Evolutionary conservation across 1,140 invertebrate species (phyloP), one percentile per base, ranked within the genome.

Genomic region (Trachymyrmex septentrionalis): DNA sequence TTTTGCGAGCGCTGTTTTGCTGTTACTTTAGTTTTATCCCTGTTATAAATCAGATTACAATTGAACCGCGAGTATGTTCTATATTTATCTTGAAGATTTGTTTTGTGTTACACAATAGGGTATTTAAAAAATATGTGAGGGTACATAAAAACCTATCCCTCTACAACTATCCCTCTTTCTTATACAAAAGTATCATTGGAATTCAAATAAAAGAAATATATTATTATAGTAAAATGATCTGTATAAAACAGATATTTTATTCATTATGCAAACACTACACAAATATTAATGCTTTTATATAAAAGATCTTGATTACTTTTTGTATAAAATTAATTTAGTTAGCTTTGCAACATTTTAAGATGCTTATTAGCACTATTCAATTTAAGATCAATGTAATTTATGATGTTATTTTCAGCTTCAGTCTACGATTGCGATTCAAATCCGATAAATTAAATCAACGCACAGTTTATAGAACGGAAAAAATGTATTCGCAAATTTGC

Each of bases 1-100:
- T 61, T 84, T 61, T 38, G 9, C 21, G 30, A 71, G 12, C 27
- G 30, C n/a, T 67, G 27, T 81, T 81, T 61, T 38, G 57, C 24
- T 75, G 69, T 61, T 84, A 82, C 21, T 73, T 80, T 61, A 73
- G 24, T 73, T 64, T 75, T n/a, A 48, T 61, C 24, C 0, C 24
- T 30, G 55, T 72, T 59, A 34, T 80, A 82, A 82, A 72, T 73
- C 67, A 73, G 7, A 59, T 61, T 63, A 61, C 53, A 34, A 84
- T 75, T 21, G 44, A 84, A 73, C n/a, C 66, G n/a, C 61, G 21
- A 71, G 34, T 63, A 48, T 24, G 34, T 55, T 67, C 24, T 53
- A 9, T 50, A 59, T 72, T 82, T 61, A 75, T 34, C 38, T 75
- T 61, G 14, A 81, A 55, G 16, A 73, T 73, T 73, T 59, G 19